Evolutionary conservation across 2,797 vertebrate genomes (phyloP).

Genomic region (Eidolon dupreanum): DNA sequence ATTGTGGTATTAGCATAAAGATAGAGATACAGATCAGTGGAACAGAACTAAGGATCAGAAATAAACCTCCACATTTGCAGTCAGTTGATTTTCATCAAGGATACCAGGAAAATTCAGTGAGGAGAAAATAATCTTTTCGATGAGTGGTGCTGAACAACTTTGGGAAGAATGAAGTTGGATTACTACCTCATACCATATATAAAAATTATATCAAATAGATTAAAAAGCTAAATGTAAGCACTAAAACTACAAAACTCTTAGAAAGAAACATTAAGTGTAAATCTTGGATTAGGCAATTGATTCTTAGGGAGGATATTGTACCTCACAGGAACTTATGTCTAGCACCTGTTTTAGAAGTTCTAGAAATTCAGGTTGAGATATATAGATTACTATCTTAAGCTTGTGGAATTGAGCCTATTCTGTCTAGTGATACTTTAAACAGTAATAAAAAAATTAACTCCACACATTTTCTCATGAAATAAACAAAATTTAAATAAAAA

Average conservation of each 20-base stretch:
- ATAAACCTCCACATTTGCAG: not conserved
- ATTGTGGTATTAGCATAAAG: not conserved
- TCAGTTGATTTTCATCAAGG: not conserved
- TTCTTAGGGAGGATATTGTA: not conserved
- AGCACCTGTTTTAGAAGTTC: not conserved
- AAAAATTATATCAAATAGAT: not conserved
- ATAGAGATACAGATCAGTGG: not conserved
- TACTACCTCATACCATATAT: not conserved
- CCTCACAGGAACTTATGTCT: not conserved
- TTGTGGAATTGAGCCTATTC: not conserved
- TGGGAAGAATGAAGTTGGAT: not conserved
- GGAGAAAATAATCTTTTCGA: not conserved
- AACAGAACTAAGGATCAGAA: not conserved
- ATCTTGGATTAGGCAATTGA: not conserved
- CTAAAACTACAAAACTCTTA: not conserved
- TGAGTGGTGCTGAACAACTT: not conserved
- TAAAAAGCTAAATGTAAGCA: not conserved
- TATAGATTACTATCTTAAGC: not conserved
- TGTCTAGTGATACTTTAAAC: not conserved
- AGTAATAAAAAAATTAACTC: not conserved
- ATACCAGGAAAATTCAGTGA: not conserved
- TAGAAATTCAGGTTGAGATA: not conserved
- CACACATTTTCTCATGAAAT: not conserved
- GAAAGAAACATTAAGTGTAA: not conserved
- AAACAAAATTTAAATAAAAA: not conserved